Evolutionary conservation across 2,113 vertebrate species (phyloP).

Genomic region (Willisornis vidua): DNA sequence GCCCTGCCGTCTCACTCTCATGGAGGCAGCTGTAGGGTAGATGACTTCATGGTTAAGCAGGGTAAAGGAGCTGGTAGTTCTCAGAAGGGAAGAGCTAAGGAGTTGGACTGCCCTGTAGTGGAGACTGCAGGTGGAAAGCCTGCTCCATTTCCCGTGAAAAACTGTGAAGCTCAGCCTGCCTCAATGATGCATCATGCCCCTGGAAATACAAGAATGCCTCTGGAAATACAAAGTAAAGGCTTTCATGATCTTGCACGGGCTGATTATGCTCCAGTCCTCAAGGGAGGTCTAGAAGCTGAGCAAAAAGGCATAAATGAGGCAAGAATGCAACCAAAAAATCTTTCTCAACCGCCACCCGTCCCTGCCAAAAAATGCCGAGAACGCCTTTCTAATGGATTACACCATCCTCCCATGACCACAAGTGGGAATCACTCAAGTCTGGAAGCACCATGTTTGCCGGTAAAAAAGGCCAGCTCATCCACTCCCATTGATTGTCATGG

Average conservation of each 20-base stretch:
- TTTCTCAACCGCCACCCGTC: conserved; percentile 91
- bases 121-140: neutral
- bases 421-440: conserved; percentile 60
- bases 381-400: conserved; percentile 88
- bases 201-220: conserved; percentile 51
- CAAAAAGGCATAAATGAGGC: conserved; percentile 62
- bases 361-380: conserved; percentile 94
- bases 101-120: neutral
- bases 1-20: neutral
- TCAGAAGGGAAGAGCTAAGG: conserved; percentile 60
- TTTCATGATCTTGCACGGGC: conserved; percentile 44
- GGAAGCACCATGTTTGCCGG: conserved; percentile 78
- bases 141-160: conserved; percentile 11
- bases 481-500: conserved; percentile 66
- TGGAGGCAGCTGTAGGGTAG: neutral
- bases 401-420: conserved; percentile 68
- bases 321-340: conserved; percentile 83
- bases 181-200: conserved; percentile 10
- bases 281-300: conserved; percentile 59
- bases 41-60: conserved; percentile 56
- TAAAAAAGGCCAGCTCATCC: conserved; percentile 75
- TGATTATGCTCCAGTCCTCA: conserved; percentile 55
- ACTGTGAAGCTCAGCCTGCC: conserved; percentile 49
- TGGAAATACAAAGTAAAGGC: conserved; percentile 68
- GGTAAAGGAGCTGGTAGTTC: conserved; percentile 62